These are phyloP conservation scores for Drosophila tripunctata DNA, from an alignment of 2,888 invertebrate genomes.

Conservation along the genomic window DNA sequence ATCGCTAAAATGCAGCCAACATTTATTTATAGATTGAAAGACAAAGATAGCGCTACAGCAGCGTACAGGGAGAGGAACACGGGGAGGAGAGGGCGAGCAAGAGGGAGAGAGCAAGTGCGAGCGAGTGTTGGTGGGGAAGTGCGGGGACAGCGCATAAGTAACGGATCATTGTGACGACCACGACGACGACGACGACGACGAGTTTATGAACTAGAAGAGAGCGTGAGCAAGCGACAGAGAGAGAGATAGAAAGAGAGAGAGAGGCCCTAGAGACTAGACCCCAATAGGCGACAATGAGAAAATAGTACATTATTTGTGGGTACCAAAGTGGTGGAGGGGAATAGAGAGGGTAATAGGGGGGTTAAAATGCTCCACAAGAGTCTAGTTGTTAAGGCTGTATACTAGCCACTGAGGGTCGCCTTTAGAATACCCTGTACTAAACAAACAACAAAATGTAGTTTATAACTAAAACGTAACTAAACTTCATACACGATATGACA, in stretches of 20 bases:
- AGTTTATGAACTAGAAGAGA: constrained; percentile 43
- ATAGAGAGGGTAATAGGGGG: too few species aligned
- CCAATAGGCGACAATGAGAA: too few species aligned
- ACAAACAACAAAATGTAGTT: too few species aligned
- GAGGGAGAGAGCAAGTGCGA: constrained; percentile 7
- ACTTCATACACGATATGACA: too few species aligned
- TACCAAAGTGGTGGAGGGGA: too few species aligned
- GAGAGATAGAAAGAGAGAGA: not conserved
- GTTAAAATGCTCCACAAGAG: too few species aligned
- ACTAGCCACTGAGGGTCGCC: too few species aligned
- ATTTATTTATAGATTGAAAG: constrained; percentile 67
- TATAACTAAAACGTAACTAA: too few species aligned
- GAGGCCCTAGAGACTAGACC: too few species aligned
- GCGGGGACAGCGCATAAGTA: constrained; percentile 28
- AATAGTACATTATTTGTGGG: too few species aligned
- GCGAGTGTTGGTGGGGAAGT: not conserved
- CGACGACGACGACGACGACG: constrained; percentile 35
- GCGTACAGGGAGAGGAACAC: not conserved
- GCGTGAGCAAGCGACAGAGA: constrained; percentile 27
- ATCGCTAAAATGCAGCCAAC: constrained; percentile 62
- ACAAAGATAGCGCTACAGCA: constrained; percentile 28
- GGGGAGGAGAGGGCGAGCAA: constrained; percentile 14
- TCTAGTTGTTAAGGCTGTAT: too few species aligned
- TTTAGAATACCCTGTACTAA: too few species aligned
- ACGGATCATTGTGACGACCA: constrained; percentile 45